Percentiles rank a stretch among this genome's conserved stretches.
phyloP scores from a whole-genome alignment of 2,797 vertebrate genomes.

The Chloroceryle amazona region DNA sequence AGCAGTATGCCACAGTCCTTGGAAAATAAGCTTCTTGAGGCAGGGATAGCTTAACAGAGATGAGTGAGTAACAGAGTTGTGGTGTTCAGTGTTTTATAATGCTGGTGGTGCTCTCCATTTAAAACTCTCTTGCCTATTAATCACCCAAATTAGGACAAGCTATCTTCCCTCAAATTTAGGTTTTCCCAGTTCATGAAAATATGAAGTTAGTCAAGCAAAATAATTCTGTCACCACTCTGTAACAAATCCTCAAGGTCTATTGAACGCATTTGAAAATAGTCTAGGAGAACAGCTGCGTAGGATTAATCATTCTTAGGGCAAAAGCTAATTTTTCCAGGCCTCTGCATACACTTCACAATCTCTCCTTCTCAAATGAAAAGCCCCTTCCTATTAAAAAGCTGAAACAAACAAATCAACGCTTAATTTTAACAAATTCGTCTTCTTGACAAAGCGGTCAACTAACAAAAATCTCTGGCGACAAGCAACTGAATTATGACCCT shows the following conservation, averaged over 20 bases:
- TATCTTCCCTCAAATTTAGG: constrained; percentile 16
- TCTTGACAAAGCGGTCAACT: neutral
- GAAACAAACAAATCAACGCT: neutral
- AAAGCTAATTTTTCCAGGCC: constrained; percentile 29
- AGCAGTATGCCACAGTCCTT: neutral
- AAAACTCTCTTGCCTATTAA: constrained; percentile 18
- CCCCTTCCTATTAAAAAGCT: neutral
- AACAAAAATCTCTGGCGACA: neutral
- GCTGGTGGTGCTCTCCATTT: neutral
- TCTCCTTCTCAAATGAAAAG: neutral
- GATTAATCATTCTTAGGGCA: constrained; percentile 36
- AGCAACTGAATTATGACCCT: neutral
- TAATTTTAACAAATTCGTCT: neutral
- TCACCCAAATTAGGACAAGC: neutral
- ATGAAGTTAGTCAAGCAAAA: constrained; percentile 30
- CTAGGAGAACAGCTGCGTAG: constrained; percentile 51
- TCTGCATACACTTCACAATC: neutral
- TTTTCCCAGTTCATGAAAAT: constrained; percentile 48
- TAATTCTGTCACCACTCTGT: constrained; percentile 21
- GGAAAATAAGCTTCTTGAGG: neutral
- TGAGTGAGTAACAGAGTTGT: neutral
- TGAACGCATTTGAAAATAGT: constrained; percentile 54
- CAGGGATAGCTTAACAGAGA: neutral
- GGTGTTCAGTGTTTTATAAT: neutral
- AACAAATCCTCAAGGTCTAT: constrained; percentile 56